Base-by-base conservation (phyloP, 1,140 invertebrate species). In the Tribolium castaneum region DNA sequence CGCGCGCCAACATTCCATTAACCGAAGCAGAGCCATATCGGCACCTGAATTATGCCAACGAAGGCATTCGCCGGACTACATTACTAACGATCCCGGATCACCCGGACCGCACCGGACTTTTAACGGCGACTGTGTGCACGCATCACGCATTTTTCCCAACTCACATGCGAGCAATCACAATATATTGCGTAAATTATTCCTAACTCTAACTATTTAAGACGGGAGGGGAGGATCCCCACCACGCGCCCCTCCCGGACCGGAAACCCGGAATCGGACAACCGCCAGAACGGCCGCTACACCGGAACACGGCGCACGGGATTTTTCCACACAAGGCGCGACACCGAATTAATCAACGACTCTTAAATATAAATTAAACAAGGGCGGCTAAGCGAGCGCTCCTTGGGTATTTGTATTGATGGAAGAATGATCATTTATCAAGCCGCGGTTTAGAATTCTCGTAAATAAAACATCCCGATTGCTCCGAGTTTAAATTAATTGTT, bases 31-130 rank as follows among this genome's bases (percentile, higher is more conserved):
- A 19, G 35, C 19, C 50, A 59, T 77, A 77, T 77, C 75, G 66
- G 75, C 75, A 77, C 75, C 75, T 77, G 75, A 77, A 77, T 77
- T 77, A 77, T 77, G 75, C 74, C 74, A 49, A 52, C 52, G 56
- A 75, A 75, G 52, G 56, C 52, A 66, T 59, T 49, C 72, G 34
- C 74, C 51, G 50, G 51, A 59, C 74, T 66, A 59, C 74, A 59
- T 66, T 62, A 75, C 74, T 66, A 75, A 75, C 74, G 39, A 75
- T 66, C 74, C 50, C 52, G 52, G 45, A 54, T 72, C 45, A 51
- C 70, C 70, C 51, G 45, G 70, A 72, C 45, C 70, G 74, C 71
- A 73, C 30, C 49, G 71, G 71, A 73, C 70, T 72, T 72, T 72
- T 51, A 72, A 52, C 70, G 50, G 70, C 70, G 50, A 72, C 71